Conservation (phyloP, 2,113 vertebrate genomes). For the Ornithorhynchus anatinus region DNA sequence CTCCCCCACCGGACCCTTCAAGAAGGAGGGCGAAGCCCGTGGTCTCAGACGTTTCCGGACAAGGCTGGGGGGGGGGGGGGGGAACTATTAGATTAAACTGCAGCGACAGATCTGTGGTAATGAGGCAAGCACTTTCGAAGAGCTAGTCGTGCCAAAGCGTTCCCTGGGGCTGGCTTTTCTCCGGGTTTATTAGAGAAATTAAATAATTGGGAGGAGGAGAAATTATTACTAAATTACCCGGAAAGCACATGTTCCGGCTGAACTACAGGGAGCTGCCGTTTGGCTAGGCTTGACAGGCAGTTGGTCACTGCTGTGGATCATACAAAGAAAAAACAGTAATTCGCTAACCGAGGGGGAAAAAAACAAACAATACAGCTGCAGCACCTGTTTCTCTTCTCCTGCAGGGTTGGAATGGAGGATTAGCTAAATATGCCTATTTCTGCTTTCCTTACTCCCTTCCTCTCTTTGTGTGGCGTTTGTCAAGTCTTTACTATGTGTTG, state of each 20-base stretch:
- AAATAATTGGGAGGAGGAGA: neutral
- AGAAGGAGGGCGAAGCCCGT: too few relatives aligned
- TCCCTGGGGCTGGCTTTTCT: neutral
- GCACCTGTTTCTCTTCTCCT: neutral
- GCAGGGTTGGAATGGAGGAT: too few relatives aligned
- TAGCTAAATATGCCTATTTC: too few relatives aligned
- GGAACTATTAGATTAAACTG: too few relatives aligned
- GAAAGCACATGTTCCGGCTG: neutral
- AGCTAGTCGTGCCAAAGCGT: neutral
- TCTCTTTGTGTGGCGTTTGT: too few relatives aligned
- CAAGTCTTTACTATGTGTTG: too few relatives aligned
- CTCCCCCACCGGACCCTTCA: too few relatives aligned
- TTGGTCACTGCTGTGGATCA: neutral
- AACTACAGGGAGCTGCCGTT: neutral
- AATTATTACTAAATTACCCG: neutral
- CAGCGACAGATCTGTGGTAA: neutral
- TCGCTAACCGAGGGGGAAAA: neutral
- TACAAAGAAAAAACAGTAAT: neutral
- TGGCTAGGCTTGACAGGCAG: neutral
- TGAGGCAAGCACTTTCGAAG: neutral
- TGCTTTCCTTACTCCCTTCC: too few relatives aligned
- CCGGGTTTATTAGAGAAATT: neutral
- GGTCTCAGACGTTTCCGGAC: too few relatives aligned
- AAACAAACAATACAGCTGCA: neutral
- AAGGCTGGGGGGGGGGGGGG: too few relatives aligned